phyloP scores from a whole-genome alignment of 2,113 vertebrate genomes.

The Ranitomeya variabilis region DNA sequence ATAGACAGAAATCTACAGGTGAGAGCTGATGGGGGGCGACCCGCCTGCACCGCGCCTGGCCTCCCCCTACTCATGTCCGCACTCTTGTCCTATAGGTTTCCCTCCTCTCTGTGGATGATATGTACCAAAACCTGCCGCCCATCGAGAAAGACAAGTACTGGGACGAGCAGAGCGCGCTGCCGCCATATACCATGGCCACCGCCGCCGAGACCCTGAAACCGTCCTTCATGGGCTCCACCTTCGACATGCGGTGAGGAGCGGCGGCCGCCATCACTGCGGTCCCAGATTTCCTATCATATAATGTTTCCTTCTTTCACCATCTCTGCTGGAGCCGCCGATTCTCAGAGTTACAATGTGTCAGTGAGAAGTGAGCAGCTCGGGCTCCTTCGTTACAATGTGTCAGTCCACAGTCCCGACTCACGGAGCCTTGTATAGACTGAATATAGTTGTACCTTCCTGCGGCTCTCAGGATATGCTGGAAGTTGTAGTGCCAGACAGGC shows the following conservation, averaged over 20 bases:
- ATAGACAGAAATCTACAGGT: constrained; percentile 89
- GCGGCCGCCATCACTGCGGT: neutral
- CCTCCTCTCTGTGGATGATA: constrained; percentile 86
- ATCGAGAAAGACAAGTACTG: constrained; percentile 81
- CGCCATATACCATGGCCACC: constrained; percentile 77
- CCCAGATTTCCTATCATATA: too few species aligned
- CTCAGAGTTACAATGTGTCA: neutral
- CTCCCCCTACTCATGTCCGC: neutral
- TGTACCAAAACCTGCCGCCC: constrained; percentile 83
- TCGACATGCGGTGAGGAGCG: constrained; percentile 78
- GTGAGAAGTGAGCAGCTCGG: too few species aligned
- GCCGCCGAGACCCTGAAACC: constrained; percentile 72
- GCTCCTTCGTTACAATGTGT: neutral
- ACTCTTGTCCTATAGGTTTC: constrained; percentile 75
- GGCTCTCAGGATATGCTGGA: neutral
- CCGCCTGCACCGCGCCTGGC: neutral
- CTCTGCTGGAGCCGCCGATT: neutral
- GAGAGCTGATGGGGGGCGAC: neutral
- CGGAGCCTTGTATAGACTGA: neutral
- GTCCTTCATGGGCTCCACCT: constrained; percentile 84
- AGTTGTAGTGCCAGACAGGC: neutral
- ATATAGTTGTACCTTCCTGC: neutral
- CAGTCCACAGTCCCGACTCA: neutral
- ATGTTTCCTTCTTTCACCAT: neutral
- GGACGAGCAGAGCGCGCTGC: constrained; percentile 72